phyloP scores from a whole-genome alignment of 2,797 vertebrate genomes.

The Bradypodion pumilum region DNA sequence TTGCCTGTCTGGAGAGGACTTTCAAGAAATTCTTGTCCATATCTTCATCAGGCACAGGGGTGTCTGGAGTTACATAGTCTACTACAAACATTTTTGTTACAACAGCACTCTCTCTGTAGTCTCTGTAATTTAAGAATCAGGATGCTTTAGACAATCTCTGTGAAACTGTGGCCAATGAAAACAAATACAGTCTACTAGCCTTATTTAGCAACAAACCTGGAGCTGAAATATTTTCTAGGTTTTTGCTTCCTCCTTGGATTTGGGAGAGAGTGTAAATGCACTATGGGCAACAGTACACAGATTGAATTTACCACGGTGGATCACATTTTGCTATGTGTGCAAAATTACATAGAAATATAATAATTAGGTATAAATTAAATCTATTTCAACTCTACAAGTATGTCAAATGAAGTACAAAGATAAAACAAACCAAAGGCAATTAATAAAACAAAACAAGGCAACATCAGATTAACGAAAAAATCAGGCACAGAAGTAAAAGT shows the following conservation, averaged over 20 bases:
- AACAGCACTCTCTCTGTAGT: constrained; percentile 85
- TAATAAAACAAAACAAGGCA: neutral
- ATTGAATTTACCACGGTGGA: neutral
- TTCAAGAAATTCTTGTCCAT: constrained; percentile 67
- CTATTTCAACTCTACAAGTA: neutral
- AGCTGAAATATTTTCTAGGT: neutral
- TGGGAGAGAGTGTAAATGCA: neutral
- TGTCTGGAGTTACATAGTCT: constrained; percentile 65
- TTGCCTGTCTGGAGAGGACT: constrained; percentile 64
- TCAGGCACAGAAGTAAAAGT: neutral
- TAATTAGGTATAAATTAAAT: neutral
- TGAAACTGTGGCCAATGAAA: neutral
- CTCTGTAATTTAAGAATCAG: constrained; percentile 75
- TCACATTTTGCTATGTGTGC: neutral
- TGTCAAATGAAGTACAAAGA: neutral
- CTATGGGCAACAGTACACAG: neutral
- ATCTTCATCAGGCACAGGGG: constrained; percentile 58
- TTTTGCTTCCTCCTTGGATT: neutral
- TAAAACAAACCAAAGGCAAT: neutral
- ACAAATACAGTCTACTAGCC: neutral
- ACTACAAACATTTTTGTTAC: constrained; percentile 92
- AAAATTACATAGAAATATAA: neutral
- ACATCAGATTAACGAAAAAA: neutral
- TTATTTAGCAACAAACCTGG: neutral
- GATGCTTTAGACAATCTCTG: neutral